Evolutionary conservation across 2,888 invertebrate genomes (phyloP).

Genomic region (Caenorhabditis sinica): DNA sequence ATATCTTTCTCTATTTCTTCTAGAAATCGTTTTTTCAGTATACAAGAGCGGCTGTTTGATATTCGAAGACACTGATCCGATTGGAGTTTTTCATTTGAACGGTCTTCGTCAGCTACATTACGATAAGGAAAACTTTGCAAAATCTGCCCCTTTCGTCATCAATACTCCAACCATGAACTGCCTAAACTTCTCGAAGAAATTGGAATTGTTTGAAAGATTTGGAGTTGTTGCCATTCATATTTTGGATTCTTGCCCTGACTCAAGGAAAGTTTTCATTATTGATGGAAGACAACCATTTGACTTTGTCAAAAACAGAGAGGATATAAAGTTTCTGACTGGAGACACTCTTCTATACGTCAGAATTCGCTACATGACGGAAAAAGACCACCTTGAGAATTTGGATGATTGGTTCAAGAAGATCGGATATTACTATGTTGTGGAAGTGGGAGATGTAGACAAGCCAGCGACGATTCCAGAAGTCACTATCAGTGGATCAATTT

Average conservation of each 20-base stretch:
- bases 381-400: conserved; percentile 35
- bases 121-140: conserved; percentile 18
- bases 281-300: conserved; percentile 46
- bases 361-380: conserved; percentile 23
- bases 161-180: neutral
- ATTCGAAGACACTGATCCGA: conserved; percentile 2
- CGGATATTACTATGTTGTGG: conserved; percentile 25
- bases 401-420: conserved; percentile 27
- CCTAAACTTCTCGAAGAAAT: neutral
- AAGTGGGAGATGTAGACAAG: neutral
- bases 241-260: conserved; percentile 6
- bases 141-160: conserved; percentile 34
- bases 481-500: conserved; percentile 19
- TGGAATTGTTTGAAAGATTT: conserved; percentile 20
- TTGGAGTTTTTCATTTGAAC: conserved; percentile 14
- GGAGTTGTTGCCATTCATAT: conserved; percentile 37
- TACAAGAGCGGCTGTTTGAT: conserved; percentile 31
- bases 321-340: conserved; percentile 9
- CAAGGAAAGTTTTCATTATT: conserved; percentile 30
- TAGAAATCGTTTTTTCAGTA: conserved; percentile 11
- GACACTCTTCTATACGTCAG: conserved; percentile 13
- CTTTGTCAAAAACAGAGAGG: conserved; percentile 24
- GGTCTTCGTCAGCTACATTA: conserved; percentile 9
- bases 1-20: neutral
- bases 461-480: conserved; percentile 5